Evolutionary conservation across 2,797 vertebrate species (phyloP).

Genomic region (Gorsachius magnificus): DNA sequence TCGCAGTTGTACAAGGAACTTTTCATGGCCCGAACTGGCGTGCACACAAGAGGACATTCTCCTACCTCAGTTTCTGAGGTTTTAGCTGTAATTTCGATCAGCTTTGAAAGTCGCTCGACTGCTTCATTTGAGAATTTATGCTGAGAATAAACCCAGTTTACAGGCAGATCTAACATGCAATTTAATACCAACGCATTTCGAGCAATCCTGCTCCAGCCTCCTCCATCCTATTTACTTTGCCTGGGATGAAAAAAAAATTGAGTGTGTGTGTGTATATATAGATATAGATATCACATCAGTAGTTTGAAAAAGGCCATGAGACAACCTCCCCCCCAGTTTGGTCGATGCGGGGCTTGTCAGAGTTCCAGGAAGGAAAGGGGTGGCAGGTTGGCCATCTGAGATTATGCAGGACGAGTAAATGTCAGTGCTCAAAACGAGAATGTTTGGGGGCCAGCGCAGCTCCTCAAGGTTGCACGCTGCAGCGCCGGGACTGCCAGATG

Average conservation of each 20-base stretch:
- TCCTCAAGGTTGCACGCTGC: not conserved
- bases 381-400: conserved; percentile 45
- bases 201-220: not conserved
- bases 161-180: not conserved
- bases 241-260: not conserved
- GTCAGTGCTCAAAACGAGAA: not conserved
- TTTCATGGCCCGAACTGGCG: not conserved
- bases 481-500: conserved; percentile 5
- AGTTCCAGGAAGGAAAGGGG: conserved; percentile 6
- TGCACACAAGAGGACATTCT: conserved; percentile 26
- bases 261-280: too few relatives aligned
- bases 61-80: not conserved
- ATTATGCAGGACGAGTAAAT: conserved; percentile 13
- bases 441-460: not conserved
- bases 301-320: not conserved
- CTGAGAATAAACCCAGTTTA: not conserved
- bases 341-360: not conserved
- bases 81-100: not conserved
- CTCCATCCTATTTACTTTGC: not conserved
- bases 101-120: not conserved
- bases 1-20: not conserved
- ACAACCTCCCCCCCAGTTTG: not conserved
- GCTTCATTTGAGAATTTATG: not conserved
- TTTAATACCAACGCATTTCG: not conserved
- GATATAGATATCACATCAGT: not conserved